Percentiles rank a stretch among this genome's conserved stretches.
Conservation (phyloP, 2,888 invertebrate species). For the Drosophila atripex region DNA sequence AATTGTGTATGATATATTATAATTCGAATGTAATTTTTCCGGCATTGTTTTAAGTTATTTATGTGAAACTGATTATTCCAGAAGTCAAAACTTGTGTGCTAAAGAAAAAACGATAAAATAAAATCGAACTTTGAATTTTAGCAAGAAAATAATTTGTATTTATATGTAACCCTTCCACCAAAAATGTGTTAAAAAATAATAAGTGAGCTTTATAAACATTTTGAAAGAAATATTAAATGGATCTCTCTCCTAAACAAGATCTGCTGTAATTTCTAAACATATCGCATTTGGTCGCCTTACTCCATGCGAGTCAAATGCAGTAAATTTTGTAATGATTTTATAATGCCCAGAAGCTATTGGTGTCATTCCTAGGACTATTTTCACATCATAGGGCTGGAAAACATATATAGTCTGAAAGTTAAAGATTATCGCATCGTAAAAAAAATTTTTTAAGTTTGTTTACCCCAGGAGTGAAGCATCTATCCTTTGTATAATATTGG, state of each 20-base stretch:
- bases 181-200: neutral
- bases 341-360: conserved; percentile 2
- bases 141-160: neutral
- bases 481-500: conserved; percentile 1
- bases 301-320: neutral
- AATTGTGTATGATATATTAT: conserved; percentile 8
- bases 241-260: neutral
- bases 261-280: neutral
- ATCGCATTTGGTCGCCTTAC: neutral
- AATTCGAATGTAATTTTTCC: neutral
- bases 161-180: neutral
- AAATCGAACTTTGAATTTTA: neutral
- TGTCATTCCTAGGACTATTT: neutral
- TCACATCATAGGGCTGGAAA: neutral
- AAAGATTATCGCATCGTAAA: neutral
- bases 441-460: neutral
- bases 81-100: neutral
- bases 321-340: neutral
- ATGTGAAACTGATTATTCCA: conserved; percentile 16
- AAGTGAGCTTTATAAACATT: neutral
- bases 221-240: no score
- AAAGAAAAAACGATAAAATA: neutral
- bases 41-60: conserved; percentile 16
- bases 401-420: neutral
- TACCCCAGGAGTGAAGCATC: conserved; percentile 6